Evolutionary conservation across 1,140 invertebrate species (phyloP).

Genomic region (Doryteuthis pealeii): DNA sequence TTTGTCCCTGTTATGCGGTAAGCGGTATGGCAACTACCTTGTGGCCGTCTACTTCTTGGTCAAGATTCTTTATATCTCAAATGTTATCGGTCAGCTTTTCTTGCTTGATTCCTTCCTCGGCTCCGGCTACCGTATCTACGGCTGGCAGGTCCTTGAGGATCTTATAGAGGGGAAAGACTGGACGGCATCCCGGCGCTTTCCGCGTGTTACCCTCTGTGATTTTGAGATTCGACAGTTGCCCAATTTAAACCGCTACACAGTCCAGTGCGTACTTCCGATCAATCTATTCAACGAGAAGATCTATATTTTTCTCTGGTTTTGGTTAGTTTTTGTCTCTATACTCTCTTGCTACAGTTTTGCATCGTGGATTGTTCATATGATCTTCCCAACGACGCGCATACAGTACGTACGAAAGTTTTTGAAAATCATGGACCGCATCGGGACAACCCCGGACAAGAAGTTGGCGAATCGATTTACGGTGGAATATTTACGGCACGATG

Average conservation of each 20-base stretch:
- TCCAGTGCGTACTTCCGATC: conserved; percentile 65
- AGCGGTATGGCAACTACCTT: conserved; percentile 63
- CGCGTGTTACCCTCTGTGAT: conserved; percentile 64
- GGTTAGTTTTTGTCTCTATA: conserved; percentile 63
- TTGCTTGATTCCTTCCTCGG: conserved; percentile 63
- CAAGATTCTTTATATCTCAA: conserved; percentile 63
- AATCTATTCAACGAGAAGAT: conserved; percentile 67
- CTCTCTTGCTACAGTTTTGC: conserved; percentile 59
- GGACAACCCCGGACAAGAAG: conserved; percentile 50
- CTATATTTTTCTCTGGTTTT: conserved; percentile 66
- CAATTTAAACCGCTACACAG: conserved; percentile 63
- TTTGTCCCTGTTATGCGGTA: conserved; percentile 55
- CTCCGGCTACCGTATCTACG: conserved; percentile 62
- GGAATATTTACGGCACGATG: conserved; percentile 56
- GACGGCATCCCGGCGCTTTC: conserved; percentile 60
- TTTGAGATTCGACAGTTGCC: conserved; percentile 63
- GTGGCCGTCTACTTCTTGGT: conserved; percentile 62
- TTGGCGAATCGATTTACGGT: conserved; percentile 49
- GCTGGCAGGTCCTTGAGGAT: conserved; percentile 62
- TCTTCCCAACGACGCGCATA: conserved; percentile 53
- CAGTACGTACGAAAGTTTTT: conserved; percentile 60
- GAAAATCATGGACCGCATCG: conserved; percentile 56
- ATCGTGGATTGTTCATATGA: conserved; percentile 56
- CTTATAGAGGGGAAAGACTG: conserved; percentile 61
- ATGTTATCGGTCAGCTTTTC: conserved; percentile 64